Percentiles rank a stretch among this genome's conserved stretches.
These are phyloP conservation scores for Tretioscincus oriximinensis DNA, from an alignment of 2,113 vertebrate species.

Conservation along the genomic window DNA sequence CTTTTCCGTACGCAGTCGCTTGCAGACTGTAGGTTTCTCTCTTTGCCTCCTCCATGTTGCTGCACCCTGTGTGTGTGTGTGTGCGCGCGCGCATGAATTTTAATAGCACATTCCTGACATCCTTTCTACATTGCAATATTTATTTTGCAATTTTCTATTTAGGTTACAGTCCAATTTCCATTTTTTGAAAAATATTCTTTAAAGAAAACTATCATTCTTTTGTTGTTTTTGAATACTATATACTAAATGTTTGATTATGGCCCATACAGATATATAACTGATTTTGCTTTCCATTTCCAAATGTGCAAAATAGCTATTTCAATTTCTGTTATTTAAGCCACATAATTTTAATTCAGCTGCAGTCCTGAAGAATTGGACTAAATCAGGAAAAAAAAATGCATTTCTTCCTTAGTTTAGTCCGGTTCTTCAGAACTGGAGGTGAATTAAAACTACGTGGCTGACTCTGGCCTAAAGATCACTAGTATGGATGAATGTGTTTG, in stretches of 20 bases:
- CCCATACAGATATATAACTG: constrained; percentile 8
- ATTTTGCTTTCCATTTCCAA: constrained; percentile 15
- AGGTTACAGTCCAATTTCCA: not conserved
- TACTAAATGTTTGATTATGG: constrained; percentile 25
- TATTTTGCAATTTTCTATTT: not conserved
- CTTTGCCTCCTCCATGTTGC: too few relatives aligned
- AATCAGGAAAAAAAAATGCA: too few relatives aligned
- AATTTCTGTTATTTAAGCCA: constrained; percentile 36
- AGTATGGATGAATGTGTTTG: constrained; percentile 31
- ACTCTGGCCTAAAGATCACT: constrained; percentile 22
- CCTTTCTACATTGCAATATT: not conserved
- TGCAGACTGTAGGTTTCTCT: too few relatives aligned
- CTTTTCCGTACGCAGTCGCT: not conserved
- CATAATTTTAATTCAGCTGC: too few relatives aligned
- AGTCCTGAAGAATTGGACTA: too few relatives aligned
- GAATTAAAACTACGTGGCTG: too few relatives aligned
- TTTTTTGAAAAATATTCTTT: too few relatives aligned
- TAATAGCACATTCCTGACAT: too few relatives aligned
- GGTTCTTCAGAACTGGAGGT: too few relatives aligned
- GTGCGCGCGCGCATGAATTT: too few relatives aligned
- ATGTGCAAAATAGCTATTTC: constrained; percentile 27
- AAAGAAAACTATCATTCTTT: not conserved
- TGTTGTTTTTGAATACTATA: not conserved
- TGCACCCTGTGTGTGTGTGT: too few relatives aligned
- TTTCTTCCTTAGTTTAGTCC: too few relatives aligned